phyloP scores from a whole-genome alignment of 1,140 invertebrate genomes.

The Penaeus chinensis region DNA sequence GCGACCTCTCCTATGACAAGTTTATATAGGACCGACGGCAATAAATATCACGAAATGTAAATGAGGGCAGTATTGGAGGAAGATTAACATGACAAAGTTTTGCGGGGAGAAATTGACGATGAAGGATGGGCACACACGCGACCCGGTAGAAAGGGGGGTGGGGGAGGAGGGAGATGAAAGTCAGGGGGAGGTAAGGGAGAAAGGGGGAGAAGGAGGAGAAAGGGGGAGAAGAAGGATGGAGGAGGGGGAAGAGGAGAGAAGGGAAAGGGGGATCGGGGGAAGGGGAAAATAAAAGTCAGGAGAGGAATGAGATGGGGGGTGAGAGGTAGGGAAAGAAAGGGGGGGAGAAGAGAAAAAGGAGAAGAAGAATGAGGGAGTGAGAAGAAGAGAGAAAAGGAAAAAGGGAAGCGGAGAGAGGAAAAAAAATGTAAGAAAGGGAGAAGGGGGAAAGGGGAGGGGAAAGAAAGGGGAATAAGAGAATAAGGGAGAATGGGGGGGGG shows the following conservation, averaged over 20 bases:
- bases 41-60: conserved; percentile 33
- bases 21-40: neutral
- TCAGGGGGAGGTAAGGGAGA: conserved; percentile 23
- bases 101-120: no score
- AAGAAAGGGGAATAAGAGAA: conserved; percentile 27
- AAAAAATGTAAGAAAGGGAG: neutral
- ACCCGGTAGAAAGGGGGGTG: neutral
- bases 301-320: neutral
- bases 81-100: no score
- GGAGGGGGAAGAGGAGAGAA: neutral
- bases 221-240: neutral
- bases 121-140: no score
- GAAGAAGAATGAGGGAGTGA: neutral
- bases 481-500: no score
- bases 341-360: neutral
- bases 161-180: neutral
- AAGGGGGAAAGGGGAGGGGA: neutral
- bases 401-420: neutral
- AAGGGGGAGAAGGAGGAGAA: neutral
- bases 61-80: conserved; percentile 1
- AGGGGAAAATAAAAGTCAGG: conserved; percentile 4
- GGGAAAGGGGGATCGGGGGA: neutral
- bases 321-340: neutral
- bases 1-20: conserved; percentile 9
- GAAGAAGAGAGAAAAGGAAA: neutral